These are phyloP conservation scores for Chiloscyllium plagiosum DNA, from an alignment of 2,113 vertebrate genomes.

Conservation along the genomic window DNA sequence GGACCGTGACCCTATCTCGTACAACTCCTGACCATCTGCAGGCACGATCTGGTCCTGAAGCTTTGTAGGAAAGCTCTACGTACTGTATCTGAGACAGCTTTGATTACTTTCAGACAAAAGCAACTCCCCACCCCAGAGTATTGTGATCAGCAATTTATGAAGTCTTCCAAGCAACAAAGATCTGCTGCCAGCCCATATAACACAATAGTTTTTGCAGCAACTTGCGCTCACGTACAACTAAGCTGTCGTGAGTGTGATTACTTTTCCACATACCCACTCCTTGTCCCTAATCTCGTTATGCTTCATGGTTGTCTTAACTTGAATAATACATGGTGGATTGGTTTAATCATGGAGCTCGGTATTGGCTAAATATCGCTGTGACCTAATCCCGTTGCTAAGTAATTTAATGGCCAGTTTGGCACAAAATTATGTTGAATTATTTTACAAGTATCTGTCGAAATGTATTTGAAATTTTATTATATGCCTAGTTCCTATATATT, in stretches of 20 bases:
- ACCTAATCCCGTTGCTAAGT: not conserved
- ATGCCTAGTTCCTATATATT: not conserved
- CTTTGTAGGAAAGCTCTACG: not conserved
- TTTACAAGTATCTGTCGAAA: not conserved
- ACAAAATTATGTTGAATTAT: not conserved
- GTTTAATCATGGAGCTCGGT: not conserved
- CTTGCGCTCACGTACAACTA: not conserved
- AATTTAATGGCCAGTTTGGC: not conserved
- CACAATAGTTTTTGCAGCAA: not conserved
- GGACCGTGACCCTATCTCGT: not conserved
- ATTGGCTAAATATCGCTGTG: not conserved
- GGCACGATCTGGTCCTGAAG: not conserved
- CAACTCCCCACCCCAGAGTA: not conserved
- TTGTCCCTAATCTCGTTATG: not conserved
- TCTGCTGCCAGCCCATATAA: not conserved
- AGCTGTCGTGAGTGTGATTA: not conserved
- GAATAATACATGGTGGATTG: not conserved
- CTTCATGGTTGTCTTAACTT: not conserved
- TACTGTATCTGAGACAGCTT: not conserved
- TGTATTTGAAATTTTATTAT: not conserved
- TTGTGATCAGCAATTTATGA: not conserved
- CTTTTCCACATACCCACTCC: not conserved
- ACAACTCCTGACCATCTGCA: not conserved
- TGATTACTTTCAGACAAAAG: not conserved
- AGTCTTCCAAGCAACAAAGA: not conserved